Evolutionary conservation across 1,140 invertebrate species (phyloP).

Genomic region (Chironomus tepperi): DNA sequence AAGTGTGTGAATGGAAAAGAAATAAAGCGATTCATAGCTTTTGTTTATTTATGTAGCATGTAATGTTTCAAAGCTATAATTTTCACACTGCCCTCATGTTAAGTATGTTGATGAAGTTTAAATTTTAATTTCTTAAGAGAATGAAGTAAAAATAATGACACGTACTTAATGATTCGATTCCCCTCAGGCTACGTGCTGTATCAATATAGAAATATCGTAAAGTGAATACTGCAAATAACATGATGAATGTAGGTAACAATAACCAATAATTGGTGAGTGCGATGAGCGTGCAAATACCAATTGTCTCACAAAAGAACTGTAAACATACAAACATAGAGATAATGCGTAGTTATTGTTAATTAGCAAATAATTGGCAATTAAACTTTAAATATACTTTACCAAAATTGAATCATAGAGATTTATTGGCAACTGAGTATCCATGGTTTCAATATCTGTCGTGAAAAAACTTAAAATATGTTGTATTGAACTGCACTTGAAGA

Average conservation of each 20-base stretch:
- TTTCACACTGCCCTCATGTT: no score
- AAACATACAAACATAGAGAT: conserved; percentile 49
- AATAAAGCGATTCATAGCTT: no score
- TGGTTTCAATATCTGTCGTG: conserved; percentile 67
- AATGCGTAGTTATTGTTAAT: conserved; percentile 46
- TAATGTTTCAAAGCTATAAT: no score
- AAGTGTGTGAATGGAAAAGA: no score
- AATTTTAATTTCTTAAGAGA: neutral
- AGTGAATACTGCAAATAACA: conserved; percentile 57
- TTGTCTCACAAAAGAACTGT: conserved; percentile 54
- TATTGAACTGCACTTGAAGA: conserved; percentile 73
- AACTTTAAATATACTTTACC: conserved; percentile 47
- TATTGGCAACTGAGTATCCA: conserved; percentile 67
- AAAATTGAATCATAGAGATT: conserved; percentile 46
- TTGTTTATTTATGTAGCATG: no score
- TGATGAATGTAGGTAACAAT: conserved; percentile 58
- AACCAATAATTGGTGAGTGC: conserved; percentile 74
- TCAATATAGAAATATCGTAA: conserved; percentile 64
- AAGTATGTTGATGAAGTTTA: neutral
- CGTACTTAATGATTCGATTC: conserved; percentile 73
- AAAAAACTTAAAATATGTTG: conserved; percentile 69
- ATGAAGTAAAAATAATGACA: conserved; percentile 32
- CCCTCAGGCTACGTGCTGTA: conserved; percentile 73
- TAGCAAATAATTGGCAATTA: conserved; percentile 48
- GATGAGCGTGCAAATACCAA: conserved; percentile 60